Base-by-base conservation (phyloP, 1,140 invertebrate genomes). In the Drosophila nannoptera region DNA sequence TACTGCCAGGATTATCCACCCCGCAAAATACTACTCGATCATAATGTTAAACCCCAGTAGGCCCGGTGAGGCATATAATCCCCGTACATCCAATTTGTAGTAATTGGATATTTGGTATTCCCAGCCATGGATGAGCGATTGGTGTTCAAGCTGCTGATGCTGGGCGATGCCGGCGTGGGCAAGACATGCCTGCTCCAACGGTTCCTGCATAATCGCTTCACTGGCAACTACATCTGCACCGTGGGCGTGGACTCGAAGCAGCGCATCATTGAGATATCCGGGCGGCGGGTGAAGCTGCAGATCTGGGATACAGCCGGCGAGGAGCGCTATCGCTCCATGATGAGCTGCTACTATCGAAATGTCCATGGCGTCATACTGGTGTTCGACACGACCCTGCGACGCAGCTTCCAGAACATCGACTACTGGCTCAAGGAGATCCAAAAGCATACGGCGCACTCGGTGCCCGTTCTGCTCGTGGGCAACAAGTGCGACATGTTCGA, bases 271-370 rank as follows among this genome's bases (percentile, higher is more conserved):
- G 65, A 80, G 36, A 35, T 80, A 6, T 38, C 52, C 14, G 77
- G 77, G 0, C 5, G 31, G 0, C 0, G 2, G 14, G 49, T 80
- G 7, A 35, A 40, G 40, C 45, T 80, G 0, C 65, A 73, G 8
- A 45, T 80, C 0, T 80, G 77, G 73, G 73, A 80, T 40, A 61
- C 77, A 0, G 42, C 77, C 3, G 77, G 77, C 8, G 73, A 63
- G 53, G 73, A 81, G 14, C 77, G 77, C 1, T 80, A 65, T 11
- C 62, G 38, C 5, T 32, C 58, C 0, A 0, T 80, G 5, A 5
- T 63, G 8, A 42, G 31, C 9, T 0, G 11, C 0, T 81, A 76
- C 1, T 80, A 69, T 43, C 56, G 65, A 0, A 22, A 35, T 0
- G 69, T 59, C 4, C 53, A 81, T 14, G 77, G 77, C 7, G 38